Evolutionary conservation across 2,113 vertebrate genomes (phyloP).

Genomic region (Uria lomvia): DNA sequence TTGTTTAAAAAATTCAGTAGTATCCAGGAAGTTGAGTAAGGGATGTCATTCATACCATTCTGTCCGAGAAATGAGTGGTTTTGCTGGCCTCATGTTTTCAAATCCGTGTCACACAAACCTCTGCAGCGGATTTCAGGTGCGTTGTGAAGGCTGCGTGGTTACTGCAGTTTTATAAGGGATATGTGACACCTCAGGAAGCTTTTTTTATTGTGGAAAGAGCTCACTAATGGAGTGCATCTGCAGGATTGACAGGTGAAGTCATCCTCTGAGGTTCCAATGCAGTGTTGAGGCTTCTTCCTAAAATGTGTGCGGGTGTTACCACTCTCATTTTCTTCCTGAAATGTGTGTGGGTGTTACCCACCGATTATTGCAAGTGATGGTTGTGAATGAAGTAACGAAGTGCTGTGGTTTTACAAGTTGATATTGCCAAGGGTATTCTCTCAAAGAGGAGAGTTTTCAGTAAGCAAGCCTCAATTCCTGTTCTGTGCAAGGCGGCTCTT

Average conservation of each 20-base stretch:
- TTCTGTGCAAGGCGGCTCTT: background rate
- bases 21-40: background rate
- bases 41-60: background rate
- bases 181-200: background rate
- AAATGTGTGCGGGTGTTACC: background rate
- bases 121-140: background rate
- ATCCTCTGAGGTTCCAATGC: background rate
- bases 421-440: background rate
- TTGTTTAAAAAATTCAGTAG: background rate
- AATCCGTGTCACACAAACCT: no score
- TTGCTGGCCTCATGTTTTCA: background rate
- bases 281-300: background rate
- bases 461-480: background rate
- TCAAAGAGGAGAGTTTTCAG: background rate
- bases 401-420: background rate
- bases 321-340: background rate
- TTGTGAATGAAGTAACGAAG: background rate
- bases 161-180: fast-evolving
- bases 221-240: fast-evolving
- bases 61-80: background rate
- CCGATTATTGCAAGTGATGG: background rate
- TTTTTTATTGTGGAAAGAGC: fast-evolving
- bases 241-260: background rate
- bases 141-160: background rate
- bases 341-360: background rate